These are phyloP conservation scores for Heterodera schachtii DNA, from an alignment of 1,140 invertebrate species.

Conservation along the genomic window DNA sequence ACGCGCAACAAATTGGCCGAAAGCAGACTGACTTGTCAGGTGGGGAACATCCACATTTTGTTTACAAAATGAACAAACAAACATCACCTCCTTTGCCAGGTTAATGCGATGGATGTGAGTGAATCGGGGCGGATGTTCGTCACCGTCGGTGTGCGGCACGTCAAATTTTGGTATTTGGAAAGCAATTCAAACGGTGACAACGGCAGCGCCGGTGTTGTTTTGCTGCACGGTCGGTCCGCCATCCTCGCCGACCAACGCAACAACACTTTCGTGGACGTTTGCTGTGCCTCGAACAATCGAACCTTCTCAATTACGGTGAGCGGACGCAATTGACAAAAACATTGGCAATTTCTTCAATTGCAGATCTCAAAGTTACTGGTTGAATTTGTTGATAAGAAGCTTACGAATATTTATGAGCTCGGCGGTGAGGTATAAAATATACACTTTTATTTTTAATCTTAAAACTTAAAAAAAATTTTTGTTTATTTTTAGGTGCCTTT, in stretches of 20 bases:
- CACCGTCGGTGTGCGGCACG: slow-evolving; percentile 53
- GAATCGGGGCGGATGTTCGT: slow-evolving; percentile 53
- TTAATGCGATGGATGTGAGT: slow-evolving; percentile 57
- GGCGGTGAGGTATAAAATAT: slow-evolving; percentile 28
- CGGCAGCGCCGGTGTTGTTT: slow-evolving; percentile 30
- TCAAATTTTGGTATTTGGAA: slow-evolving; percentile 58
- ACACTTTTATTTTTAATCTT: too few species aligned
- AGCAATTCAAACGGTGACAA: neutral
- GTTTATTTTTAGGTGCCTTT: slow-evolving; percentile 12
- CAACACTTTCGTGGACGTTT: slow-evolving; percentile 58
- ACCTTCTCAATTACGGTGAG: slow-evolving; percentile 54
- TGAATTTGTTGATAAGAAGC: slow-evolving; percentile 59
- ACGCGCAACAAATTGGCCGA: slow-evolving; percentile 50
- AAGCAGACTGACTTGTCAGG: slow-evolving; percentile 53
- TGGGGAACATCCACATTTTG: neutral
- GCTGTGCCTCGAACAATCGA: slow-evolving; percentile 51
- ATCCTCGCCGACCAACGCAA: slow-evolving; percentile 58
- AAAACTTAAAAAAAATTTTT: neutral
- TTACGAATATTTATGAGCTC: slow-evolving; percentile 52
- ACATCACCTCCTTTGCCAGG: slow-evolving; percentile 2
- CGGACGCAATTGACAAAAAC: neutral
- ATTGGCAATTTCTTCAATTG: neutral
- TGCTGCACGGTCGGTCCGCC: slow-evolving; percentile 51
- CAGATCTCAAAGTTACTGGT: slow-evolving; percentile 46
- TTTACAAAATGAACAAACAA: too few species aligned